Conservation (phyloP, 1,140 invertebrate genomes). For the Aricia agestis region DNA sequence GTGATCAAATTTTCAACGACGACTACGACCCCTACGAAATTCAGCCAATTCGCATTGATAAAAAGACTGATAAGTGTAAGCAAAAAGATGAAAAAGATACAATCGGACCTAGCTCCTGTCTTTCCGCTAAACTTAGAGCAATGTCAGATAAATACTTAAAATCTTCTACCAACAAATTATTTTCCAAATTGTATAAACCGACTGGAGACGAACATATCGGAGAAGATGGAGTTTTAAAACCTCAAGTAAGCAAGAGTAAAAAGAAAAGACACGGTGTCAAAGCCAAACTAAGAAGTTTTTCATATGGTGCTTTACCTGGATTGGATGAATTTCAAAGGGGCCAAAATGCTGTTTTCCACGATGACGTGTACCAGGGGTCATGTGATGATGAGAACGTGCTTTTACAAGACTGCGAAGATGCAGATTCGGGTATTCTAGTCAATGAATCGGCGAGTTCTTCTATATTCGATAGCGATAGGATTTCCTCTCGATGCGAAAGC, state of each 20-base stretch:
- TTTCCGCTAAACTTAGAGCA: conserved; percentile 82
- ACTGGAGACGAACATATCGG: conserved; percentile 47
- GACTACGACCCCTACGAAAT: conserved; percentile 57
- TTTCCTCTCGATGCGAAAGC: conserved; percentile 76
- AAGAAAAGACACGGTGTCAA: conserved; percentile 74
- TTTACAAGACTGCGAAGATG: conserved; percentile 79
- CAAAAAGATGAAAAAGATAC: conserved; percentile 69
- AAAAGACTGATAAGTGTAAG: conserved; percentile 73
- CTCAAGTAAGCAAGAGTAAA: conserved; percentile 55
- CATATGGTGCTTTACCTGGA: conserved; percentile 84
- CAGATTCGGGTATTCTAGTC: conserved; percentile 85
- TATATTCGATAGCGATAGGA: conserved; percentile 79
- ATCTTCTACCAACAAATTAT: conserved; percentile 81
- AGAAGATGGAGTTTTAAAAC: conserved; percentile 51
- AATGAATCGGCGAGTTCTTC: conserved; percentile 83
- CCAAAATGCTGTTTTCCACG: conserved; percentile 78
- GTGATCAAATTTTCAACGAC: conserved; percentile 75
- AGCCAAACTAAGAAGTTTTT: conserved; percentile 83
- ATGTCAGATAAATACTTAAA: conserved; percentile 85
- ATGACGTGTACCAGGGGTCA: conserved; percentile 70
- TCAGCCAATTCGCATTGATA: conserved; percentile 48
- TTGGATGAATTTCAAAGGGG: conserved; percentile 83
- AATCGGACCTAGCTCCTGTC: conserved; percentile 77
- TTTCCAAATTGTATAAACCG: conserved; percentile 81
- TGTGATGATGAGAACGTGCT: conserved; percentile 79